phyloP scores from a whole-genome alignment of 2,797 vertebrate species.

The Borostomias antarcticus region DNA sequence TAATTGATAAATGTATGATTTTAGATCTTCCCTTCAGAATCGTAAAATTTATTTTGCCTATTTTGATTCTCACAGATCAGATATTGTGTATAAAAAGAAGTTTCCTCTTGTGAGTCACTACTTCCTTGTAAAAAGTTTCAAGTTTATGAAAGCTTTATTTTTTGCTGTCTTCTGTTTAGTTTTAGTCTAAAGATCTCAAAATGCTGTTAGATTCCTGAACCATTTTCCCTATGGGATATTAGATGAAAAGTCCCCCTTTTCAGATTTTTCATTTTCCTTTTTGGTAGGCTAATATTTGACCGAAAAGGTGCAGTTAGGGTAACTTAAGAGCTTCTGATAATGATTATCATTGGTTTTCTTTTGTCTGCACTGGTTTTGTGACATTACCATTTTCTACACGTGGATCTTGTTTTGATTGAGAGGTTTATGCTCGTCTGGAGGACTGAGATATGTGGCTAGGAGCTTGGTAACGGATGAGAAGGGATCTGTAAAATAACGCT shows the following conservation, averaged over 20 bases:
- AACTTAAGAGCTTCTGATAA: conserved; percentile 22
- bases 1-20: conserved; percentile 43
- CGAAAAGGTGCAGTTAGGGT: conserved; percentile 32
- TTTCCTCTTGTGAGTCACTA: conserved; percentile 19
- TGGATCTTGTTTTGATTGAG: conserved; percentile 32
- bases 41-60: conserved; percentile 1
- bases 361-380: conserved; percentile 37
- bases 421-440: background rate
- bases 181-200: conserved; percentile 39
- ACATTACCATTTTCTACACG: conserved; percentile 19
- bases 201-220: conserved; percentile 38
- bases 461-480: conserved; percentile 28
- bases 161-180: conserved; percentile 46
- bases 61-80: background rate
- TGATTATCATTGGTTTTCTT: conserved; percentile 36
- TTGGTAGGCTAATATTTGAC: conserved; percentile 29
- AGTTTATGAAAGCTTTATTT: conserved; percentile 48
- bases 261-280: conserved; percentile 17
- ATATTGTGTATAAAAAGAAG: conserved; percentile 19
- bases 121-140: conserved; percentile 48
- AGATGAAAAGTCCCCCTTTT: conserved; percentile 20
- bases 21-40: conserved; percentile 44
- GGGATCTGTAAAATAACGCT: conserved; percentile 8
- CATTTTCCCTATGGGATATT: conserved; percentile 14
- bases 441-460: background rate